These are phyloP conservation scores for Tricholauxania praeusta DNA, from an alignment of 2,888 invertebrate genomes.

Conservation along the genomic window DNA sequence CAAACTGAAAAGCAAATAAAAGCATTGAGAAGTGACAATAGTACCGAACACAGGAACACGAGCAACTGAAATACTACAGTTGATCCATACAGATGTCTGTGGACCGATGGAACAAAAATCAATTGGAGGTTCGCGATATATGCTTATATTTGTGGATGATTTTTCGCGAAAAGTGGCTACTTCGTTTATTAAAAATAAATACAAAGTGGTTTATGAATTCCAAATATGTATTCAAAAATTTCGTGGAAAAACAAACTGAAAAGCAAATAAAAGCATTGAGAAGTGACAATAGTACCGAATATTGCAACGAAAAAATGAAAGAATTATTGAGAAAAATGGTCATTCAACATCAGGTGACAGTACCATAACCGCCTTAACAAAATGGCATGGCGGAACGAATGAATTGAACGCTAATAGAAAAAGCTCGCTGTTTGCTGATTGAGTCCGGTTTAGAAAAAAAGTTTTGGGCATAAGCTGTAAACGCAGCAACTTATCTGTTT, in stretches of 20 bases:
- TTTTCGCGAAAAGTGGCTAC: not conserved
- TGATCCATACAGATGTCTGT: no score
- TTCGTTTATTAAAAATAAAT: not conserved
- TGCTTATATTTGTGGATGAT: no score
- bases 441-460: not conserved
- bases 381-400: conserved; percentile 8
- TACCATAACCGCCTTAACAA: not conserved
- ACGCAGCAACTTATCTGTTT: not conserved
- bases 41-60: no score
- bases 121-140: no score
- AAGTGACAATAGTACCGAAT: conserved; percentile 12
- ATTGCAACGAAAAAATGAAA: conserved; percentile 1
- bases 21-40: no score
- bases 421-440: conserved; percentile 4
- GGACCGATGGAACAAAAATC: no score
- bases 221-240: not conserved
- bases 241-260: conserved; percentile 1
- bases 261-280: not conserved
- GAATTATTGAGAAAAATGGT: not conserved
- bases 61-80: no score
- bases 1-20: no score
- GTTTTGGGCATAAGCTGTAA: not conserved
- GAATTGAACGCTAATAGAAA: conserved; percentile 9
- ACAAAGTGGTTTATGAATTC: not conserved
- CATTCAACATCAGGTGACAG: no score